Base-by-base conservation (phyloP, 2,888 invertebrate genomes). In the Andrena dorsata region DNA sequence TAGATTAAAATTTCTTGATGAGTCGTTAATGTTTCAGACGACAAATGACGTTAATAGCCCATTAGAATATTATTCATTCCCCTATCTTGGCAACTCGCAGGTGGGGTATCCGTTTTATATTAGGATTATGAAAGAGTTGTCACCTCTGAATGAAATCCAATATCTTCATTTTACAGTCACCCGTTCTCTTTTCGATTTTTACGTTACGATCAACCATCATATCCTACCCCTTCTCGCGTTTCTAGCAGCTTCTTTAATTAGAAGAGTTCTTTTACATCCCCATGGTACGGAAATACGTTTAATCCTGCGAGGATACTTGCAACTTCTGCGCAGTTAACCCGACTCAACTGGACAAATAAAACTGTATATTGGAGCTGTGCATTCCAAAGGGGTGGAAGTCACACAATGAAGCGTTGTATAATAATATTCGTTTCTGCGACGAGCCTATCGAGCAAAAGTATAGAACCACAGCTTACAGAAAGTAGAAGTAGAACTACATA, bases 201-300 rank as follows among this genome's bases (percentile, higher is more conserved):
- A 69, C 49, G 63, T 64, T 41, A 66, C 56, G 16, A 4, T 1
- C 4, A 32, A 26, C 49, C 28, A 28, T n/a, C 49, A 60, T 28
- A 16, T 2, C 4, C 56, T 16, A 28, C 28, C n/a, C 23, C 7
- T 75, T 49, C 13, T 30, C 10, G 8, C 20, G 23, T n/a, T 53
- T 60, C 20, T 26, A 66, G 70, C 47, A 83, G 58, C 60, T 86
- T 53, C 68, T 61, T 74, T 81, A 83, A 84, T 86, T 69, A 72
- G 51, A 64, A 71, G 32, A 69, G 69, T 86, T 81, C 84, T 75
- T 76, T 76, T 41, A 71, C 76, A 76, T 60, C 32, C 56, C 47
- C 28, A 16, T 61, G 70, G 65, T 49, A 77, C 69, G 65, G 60
- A 71, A 72, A 41, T 47, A 30, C 60, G 47, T 63, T 69, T 83